phyloP scores from a whole-genome alignment of 2,113 vertebrate genomes.

The Limanda limanda region DNA sequence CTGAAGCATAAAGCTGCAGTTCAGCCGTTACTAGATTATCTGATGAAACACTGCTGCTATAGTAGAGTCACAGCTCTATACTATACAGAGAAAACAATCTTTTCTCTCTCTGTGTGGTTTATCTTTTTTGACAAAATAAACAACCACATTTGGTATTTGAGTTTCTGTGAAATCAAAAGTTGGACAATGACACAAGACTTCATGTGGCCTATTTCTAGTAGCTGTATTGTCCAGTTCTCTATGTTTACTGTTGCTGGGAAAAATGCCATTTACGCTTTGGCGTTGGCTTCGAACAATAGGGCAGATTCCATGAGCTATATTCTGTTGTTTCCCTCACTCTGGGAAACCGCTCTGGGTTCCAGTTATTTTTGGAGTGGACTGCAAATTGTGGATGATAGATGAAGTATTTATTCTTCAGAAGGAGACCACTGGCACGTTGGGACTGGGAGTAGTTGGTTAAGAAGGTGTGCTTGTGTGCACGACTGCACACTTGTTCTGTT shows the following conservation, averaged over 20 bases:
- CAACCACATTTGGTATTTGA: conserved; percentile 33
- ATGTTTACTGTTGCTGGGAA: conserved; percentile 75
- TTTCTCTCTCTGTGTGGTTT: conserved; percentile 26
- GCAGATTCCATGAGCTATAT: conserved; percentile 76
- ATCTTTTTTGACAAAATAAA: conserved; percentile 54
- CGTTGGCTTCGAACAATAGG: conserved; percentile 73
- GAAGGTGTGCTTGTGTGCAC: conserved; percentile 24
- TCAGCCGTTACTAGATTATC: conserved; percentile 45
- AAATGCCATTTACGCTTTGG: conserved; percentile 74
- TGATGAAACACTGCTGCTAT: conserved; percentile 32
- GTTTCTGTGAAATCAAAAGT: conserved; percentile 61
- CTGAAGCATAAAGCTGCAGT: conserved; percentile 30
- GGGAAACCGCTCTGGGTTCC: conserved; percentile 60
- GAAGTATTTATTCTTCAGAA: conserved; percentile 50
- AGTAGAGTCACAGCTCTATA: conserved; percentile 24
- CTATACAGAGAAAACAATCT: conserved; percentile 32
- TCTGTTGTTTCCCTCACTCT: conserved; percentile 73
- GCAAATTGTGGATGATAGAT: conserved; percentile 62
- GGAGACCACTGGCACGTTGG: conserved; percentile 32
- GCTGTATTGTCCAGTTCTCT: conserved; percentile 68
- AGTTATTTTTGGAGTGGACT: conserved; percentile 70
- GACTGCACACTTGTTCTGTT: neutral
- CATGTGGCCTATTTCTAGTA: conserved; percentile 67
- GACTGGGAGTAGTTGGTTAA: conserved; percentile 20
- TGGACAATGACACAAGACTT: conserved; percentile 67